Percentiles rank a stretch among this genome's conserved stretches.
These are phyloP conservation scores for Reinhardtius hippoglossoides DNA, from an alignment of 2,113 vertebrate genomes.

Conservation along the genomic window DNA sequence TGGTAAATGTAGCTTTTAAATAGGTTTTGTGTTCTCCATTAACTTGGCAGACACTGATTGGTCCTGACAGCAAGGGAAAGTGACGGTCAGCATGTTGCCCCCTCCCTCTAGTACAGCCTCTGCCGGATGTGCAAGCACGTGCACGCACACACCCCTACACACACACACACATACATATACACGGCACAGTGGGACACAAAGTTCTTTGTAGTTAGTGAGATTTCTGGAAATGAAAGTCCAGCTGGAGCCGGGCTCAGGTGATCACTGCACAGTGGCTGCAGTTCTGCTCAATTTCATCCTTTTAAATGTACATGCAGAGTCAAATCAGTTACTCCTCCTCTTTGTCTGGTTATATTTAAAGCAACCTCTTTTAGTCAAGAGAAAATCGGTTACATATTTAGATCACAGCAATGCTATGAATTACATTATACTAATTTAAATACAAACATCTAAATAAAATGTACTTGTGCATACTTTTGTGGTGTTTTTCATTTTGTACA, in stretches of 20 bases:
- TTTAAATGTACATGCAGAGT: neutral
- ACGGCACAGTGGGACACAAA: conserved; percentile 54
- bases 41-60: conserved; percentile 91
- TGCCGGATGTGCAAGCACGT: neutral
- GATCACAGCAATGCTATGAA: neutral
- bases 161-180: conserved; percentile 2
- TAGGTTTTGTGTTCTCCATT: conserved; percentile 95
- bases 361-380: neutral
- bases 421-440: neutral
- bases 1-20: conserved; percentile 99
- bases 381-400: neutral
- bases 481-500: too few species aligned
- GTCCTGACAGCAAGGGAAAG: conserved; percentile 85
- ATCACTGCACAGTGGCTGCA: conserved; percentile 40
- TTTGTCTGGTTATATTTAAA: neutral
- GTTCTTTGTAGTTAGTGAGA: conserved; percentile 59
- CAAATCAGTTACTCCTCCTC: neutral
- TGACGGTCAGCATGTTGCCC: conserved; percentile 85
- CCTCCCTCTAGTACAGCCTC: conserved; percentile 57
- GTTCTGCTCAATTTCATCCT: conserved; percentile 37
- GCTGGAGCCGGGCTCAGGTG: conserved; percentile 39
- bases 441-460: neutral
- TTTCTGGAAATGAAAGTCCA: conserved; percentile 60
- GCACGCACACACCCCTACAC: neutral
- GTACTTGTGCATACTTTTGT: neutral